Evolutionary conservation across 2,888 invertebrate species (phyloP), one percentile per base, ranked within the genome.

Genomic region (Arge pagana): DNA sequence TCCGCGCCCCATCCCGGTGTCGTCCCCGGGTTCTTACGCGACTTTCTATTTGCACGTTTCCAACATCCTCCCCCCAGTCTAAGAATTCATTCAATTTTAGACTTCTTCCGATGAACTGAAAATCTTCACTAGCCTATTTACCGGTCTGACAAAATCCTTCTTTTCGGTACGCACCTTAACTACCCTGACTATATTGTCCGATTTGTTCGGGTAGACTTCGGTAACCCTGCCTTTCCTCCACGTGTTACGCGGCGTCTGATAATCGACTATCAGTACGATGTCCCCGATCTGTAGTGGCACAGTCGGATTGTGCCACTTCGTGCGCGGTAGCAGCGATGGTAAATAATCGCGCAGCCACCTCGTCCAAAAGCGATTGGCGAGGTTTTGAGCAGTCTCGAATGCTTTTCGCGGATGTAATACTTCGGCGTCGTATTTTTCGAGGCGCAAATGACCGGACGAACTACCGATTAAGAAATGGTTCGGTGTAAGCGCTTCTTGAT

Each of bases 331-430:
- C 4, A 66, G 36, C 2, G 55, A 59, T 4, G 65, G 65, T 1
- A 67, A 43, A 23, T 66, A 59, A 31, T 66, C 70, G 52, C 68
- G 66, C 56, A 64, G 16, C 67, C 67, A 71, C 5, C 66, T 30
- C 4, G 23, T 36, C 68, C 66, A 68, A 35, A 67, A 59, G 36
- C 23, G 36, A 30, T 61, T 54, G 3, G 58, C 53, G 2, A 54
- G 28, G 13, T 33, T 7, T 43, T 57, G 57, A 1, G 53, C 42
- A 0, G 51, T 19, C n/a, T 50, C 21, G 54, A 54, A 60, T 11
- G 58, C 53, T n/a, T 53, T 54, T 6, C 26, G 13, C 3, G 10
- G 15, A n/a, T 18, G 33, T 2, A 57, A 5, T n/a, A 50, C 52
- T 1, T 15, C 16, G 4, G 13, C 24, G 2, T 15, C 18, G 23